Base-by-base conservation (phyloP, 1,140 invertebrate genomes). In the Trissolcus basalis region DNA sequence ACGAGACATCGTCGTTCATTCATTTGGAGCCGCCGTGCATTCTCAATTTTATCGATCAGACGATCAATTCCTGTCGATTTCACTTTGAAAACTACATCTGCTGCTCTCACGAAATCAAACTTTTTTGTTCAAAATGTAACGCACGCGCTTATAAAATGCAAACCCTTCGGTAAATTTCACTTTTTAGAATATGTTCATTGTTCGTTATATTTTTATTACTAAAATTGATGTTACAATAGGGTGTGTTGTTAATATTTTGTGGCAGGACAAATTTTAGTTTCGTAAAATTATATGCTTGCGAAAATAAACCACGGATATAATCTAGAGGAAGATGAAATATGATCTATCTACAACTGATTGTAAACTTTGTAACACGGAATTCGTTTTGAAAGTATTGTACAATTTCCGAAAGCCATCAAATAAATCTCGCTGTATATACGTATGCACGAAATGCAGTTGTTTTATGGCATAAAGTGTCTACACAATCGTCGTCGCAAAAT, bases 1-100 rank as follows among this genome's bases (percentile, higher is more conserved):
- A 81, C 78, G 74, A 82, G 80, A 84, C n/a, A n/a, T n/a, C 77
- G 78, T 73, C 75, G 61, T 84, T 85, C 82, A 87, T 87, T 87
- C 83, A 84, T 86, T 85, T 47, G 48, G 49, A 63, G 58, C 77
- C 60, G 59, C 79, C 76, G 72, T 77, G 80, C 80, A 81, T 82
- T 84, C 79, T 78, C 77, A 84, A 85, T 85, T 85, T 86, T 83
- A 86, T 85, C 82, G 81, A 82, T 77, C 73, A 68, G 50, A 55
- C 79, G 81, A 85, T 67, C 49, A 13, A n/a, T n/a, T n/a, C n/a
- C n/a, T n/a, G n/a, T n/a, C n/a, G n/a, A n/a, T n/a, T n/a, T n/a
- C n/a, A n/a, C n/a, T n/a, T n/a, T n/a, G n/a, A n/a, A n/a, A n/a
- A n/a, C n/a, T n/a, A n/a, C n/a, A n/a, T n/a, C n/a, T n/a, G n/a